These are phyloP conservation scores for Meleagris gallopavo DNA, from an alignment of 2,113 vertebrate genomes.

Conservation along the genomic window DNA sequence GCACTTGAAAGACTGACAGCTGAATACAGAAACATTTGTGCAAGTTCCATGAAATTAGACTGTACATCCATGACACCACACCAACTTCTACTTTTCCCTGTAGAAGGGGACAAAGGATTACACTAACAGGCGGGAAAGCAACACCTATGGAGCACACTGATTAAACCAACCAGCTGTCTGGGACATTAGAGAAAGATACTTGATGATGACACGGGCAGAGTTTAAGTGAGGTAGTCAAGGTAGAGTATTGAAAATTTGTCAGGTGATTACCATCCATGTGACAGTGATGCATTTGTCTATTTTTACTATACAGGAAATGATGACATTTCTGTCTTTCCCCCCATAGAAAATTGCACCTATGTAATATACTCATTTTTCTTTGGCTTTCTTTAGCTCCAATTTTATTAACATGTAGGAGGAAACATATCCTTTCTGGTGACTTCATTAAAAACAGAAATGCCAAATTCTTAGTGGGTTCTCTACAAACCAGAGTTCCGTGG, in stretches of 20 bases:
- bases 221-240: neutral
- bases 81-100: neutral
- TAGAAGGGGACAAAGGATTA: neutral
- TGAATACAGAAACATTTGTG: neutral
- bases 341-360: neutral
- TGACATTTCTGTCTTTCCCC: neutral
- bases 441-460: neutral
- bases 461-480: neutral
- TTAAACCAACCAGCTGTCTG: neutral
- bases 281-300: neutral
- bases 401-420: neutral
- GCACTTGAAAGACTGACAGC: neutral
- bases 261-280: neutral
- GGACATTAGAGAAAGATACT: neutral
- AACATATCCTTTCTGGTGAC: neutral
- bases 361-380: neutral
- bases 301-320: neutral
- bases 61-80: neutral
- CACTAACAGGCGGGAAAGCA: neutral
- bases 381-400: neutral
- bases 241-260: neutral
- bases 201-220: neutral
- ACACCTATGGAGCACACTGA: neutral
- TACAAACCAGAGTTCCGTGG: neutral
- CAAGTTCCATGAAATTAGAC: neutral